These are phyloP conservation scores for Dioctria linearis DNA, from an alignment of 2,888 invertebrate genomes.

Conservation along the genomic window DNA sequence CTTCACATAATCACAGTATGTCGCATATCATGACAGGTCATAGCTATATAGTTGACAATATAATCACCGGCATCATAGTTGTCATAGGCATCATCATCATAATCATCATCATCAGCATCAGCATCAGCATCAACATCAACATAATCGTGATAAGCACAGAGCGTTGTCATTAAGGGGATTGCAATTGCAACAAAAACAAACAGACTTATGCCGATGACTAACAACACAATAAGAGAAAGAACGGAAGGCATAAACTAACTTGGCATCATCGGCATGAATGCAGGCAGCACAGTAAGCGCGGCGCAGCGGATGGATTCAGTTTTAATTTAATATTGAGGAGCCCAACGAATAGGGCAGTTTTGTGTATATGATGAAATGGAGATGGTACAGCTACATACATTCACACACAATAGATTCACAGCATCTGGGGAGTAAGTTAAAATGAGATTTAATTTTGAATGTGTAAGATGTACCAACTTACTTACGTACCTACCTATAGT, in stretches of 20 bases:
- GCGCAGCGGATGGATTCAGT: background rate
- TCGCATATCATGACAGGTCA: constrained; percentile 9
- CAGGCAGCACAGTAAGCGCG: background rate
- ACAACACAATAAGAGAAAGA: background rate
- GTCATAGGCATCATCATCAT: constrained; percentile 11
- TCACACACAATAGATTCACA: too few species aligned
- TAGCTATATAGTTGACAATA: constrained; percentile 24
- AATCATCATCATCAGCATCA: too few species aligned
- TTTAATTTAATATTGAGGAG: background rate
- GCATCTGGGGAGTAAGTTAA: too few species aligned
- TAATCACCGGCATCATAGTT: constrained; percentile 37
- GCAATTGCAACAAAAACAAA: constrained; percentile 1
- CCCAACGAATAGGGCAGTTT: constrained; percentile 18
- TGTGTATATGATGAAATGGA: background rate
- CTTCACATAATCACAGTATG: constrained; percentile 2
- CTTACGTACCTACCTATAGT: too few species aligned
- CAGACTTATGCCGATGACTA: constrained; percentile 21
- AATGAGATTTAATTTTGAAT: too few species aligned
- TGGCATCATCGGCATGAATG: background rate
- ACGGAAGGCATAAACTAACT: constrained; percentile 9
- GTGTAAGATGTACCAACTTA: too few species aligned
- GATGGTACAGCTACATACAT: too few species aligned
- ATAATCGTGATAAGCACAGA: background rate
- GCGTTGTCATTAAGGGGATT: constrained; percentile 42
- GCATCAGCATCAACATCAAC: background rate